phyloP scores from a whole-genome alignment of 37 sponge, comb jelly and placozoan species.

The Tethya wilhelma region DNA sequence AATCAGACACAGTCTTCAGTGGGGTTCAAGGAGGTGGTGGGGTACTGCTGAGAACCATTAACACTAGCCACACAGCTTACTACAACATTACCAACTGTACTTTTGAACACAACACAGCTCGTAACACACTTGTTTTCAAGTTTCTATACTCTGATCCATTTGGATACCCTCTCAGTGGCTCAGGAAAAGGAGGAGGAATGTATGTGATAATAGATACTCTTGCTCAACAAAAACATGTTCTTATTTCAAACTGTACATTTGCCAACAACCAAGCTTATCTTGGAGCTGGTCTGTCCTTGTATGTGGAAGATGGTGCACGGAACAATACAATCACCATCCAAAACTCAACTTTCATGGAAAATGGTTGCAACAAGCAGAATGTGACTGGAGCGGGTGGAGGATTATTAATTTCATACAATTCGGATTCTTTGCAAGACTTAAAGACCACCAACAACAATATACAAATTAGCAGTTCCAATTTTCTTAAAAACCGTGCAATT shows the following conservation, averaged over 20 bases:
- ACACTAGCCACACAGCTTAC: neutral
- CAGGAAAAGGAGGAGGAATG: neutral
- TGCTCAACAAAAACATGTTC: neutral
- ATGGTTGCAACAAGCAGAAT: neutral
- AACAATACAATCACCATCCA: neutral
- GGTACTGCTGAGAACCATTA: neutral
- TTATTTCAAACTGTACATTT: neutral
- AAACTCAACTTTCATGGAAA: neutral
- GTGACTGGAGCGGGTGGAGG: constrained; percentile 7
- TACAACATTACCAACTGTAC: neutral
- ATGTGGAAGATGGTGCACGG: neutral
- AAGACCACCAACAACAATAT: no score
- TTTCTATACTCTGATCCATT: neutral
- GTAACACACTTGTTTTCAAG: neutral
- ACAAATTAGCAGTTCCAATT: no score
- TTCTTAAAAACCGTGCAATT: constrained; percentile 18
- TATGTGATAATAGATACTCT: neutral
- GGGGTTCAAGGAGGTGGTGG: constrained; percentile 7
- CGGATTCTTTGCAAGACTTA: no score
- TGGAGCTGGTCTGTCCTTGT: constrained; percentile 17
- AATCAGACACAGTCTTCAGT: neutral
- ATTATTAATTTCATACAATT: neutral
- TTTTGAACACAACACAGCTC: neutral
- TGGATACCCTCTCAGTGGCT: constrained; percentile 4
- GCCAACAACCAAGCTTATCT: constrained; percentile 5